These are phyloP conservation scores for Forbesichthys agassizii DNA, from an alignment of 2,113 vertebrate genomes.

Conservation along the genomic window DNA sequence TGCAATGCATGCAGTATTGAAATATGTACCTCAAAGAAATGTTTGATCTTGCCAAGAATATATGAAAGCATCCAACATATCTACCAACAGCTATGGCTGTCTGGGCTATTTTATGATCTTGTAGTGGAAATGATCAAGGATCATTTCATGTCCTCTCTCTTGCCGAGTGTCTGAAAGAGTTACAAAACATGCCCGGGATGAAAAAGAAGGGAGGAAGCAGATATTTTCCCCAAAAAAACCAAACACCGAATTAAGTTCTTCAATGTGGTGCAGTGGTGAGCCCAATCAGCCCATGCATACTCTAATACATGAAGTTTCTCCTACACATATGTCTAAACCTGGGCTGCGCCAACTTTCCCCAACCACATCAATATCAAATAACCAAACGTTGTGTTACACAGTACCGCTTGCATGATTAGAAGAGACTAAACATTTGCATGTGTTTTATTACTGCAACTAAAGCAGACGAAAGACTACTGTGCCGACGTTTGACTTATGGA, in stretches of 20 bases:
- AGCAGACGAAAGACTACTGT: no score
- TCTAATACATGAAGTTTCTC: background rate
- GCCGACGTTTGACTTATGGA: no score
- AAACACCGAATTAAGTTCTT: background rate
- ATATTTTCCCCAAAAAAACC: background rate
- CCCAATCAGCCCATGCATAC: background rate
- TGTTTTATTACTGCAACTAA: background rate
- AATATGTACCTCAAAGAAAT: slow-evolving; percentile 28
- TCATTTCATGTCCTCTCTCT: slow-evolving; percentile 8
- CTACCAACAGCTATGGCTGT: background rate
- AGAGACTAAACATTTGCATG: background rate
- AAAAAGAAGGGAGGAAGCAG: background rate
- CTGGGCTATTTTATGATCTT: background rate
- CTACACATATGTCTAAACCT: background rate
- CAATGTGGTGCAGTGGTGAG: background rate
- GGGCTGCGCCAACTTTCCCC: background rate
- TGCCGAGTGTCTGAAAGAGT: slow-evolving; percentile 11
- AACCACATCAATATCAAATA: background rate
- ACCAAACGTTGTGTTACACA: background rate
- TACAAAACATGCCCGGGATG: background rate
- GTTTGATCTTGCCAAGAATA: slow-evolving; percentile 1
- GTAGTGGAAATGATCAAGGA: slow-evolving; percentile 10
- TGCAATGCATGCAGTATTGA: background rate
- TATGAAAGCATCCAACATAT: slow-evolving; percentile 5
- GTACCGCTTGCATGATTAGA: background rate